phyloP scores from a whole-genome alignment of 2,113 vertebrate species.

The Campylomormyrus tamandua region DNA sequence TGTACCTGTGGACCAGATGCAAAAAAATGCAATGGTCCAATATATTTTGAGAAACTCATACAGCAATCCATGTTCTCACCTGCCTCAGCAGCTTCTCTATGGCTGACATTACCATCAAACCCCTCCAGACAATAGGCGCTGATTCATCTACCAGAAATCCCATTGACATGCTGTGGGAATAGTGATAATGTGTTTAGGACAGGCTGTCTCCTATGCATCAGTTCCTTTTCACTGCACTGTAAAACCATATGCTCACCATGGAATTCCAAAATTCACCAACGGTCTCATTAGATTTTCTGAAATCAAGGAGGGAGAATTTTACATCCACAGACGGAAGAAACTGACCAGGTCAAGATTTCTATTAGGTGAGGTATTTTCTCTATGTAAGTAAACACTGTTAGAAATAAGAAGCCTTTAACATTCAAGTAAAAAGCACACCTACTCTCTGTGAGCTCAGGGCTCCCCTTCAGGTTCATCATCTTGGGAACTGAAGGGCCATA shows the following conservation, averaged over 20 bases:
- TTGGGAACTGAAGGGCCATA: constrained; percentile 89
- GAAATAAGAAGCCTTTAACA: background rate
- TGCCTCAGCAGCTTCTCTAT: constrained; percentile 83
- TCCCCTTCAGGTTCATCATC: constrained; percentile 94
- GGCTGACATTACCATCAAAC: constrained; percentile 97
- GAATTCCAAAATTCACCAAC: constrained; percentile 84
- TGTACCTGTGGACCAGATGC: background rate
- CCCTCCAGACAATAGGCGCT: constrained; percentile 84
- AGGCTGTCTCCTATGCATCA: background rate
- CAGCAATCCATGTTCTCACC: constrained; percentile 57
- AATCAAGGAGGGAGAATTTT: constrained; percentile 33
- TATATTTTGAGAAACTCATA: background rate
- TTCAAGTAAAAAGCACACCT: constrained; percentile 40
- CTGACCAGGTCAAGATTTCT: background rate
- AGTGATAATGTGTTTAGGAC: constrained; percentile 15
- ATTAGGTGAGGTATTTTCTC: background rate
- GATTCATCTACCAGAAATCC: constrained; percentile 88
- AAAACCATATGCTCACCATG: constrained; percentile 74
- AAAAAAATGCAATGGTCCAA: background rate
- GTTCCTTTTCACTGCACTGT: background rate
- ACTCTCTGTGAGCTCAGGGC: constrained; percentile 82
- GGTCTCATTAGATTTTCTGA: constrained; percentile 89
- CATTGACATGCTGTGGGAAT: constrained; percentile 87
- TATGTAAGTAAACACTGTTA: background rate
- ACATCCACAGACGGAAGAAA: background rate